These are phyloP conservation scores for Eupsittula cactorum DNA, from an alignment of 2,113 vertebrate genomes.

Conservation along the genomic window DNA sequence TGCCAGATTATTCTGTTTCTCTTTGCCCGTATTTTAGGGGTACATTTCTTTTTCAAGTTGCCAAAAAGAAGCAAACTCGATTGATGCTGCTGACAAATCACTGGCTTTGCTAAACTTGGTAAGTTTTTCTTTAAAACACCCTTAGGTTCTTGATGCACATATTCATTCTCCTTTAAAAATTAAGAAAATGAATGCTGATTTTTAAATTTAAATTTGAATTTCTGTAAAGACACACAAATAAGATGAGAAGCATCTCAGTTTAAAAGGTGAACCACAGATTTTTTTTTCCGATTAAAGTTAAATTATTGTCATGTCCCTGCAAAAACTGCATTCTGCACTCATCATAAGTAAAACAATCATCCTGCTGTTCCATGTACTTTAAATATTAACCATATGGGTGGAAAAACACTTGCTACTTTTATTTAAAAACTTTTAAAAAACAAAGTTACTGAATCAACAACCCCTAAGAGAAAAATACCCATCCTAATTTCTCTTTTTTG, in stretches of 20 bases:
- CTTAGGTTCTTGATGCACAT: not conserved
- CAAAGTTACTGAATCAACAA: not conserved
- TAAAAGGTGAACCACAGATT: not conserved
- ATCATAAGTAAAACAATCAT: not conserved
- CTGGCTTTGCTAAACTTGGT: not conserved
- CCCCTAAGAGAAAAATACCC: not conserved
- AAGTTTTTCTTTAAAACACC: slow-evolving; percentile 1
- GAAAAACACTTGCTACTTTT: not conserved
- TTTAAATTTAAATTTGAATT: not conserved
- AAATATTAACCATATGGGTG: not conserved
- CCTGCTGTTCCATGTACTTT: not conserved
- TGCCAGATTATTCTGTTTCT: not conserved
- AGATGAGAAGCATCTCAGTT: not conserved
- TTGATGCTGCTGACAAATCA: not conserved
- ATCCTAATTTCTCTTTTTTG: not conserved
- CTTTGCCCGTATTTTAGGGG: not conserved
- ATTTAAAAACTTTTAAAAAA: not conserved
- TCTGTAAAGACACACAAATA: not conserved
- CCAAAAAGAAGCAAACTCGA: not conserved
- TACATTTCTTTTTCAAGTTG: not conserved
- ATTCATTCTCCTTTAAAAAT: not conserved
- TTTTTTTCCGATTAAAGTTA: not conserved
- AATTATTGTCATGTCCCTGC: not conserved
- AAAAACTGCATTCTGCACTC: not conserved
- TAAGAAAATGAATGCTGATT: not conserved